Evolutionary conservation across 2,888 invertebrate species (phyloP).

Genomic region (Pseudanteris insignis): DNA sequence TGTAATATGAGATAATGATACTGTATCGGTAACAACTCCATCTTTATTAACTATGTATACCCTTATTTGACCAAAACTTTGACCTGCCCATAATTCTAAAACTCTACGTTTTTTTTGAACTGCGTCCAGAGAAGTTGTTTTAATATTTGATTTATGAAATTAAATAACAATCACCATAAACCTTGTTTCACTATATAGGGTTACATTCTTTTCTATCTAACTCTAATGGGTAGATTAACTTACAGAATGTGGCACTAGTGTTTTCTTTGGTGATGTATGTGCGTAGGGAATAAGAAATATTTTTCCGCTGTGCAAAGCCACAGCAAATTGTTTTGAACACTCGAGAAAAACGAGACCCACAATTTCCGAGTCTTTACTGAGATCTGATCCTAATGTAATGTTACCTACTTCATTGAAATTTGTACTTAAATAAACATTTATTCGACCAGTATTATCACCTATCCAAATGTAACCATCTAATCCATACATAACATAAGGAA

Average conservation of each 20-base stretch:
- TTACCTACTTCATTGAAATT: slow-evolving; percentile 64
- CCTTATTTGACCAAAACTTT: slow-evolving; percentile 80
- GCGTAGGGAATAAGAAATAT: slow-evolving; percentile 61
- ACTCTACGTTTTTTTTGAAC: slow-evolving; percentile 57
- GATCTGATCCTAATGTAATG: slow-evolving; percentile 72
- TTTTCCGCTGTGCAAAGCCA: slow-evolving; percentile 81
- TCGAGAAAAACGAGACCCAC: slow-evolving; percentile 76
- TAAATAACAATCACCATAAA: too few relatives aligned
- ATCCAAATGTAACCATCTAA: slow-evolving; percentile 86
- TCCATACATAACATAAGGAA: slow-evolving; percentile 78
- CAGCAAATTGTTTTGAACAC: slow-evolving; percentile 78
- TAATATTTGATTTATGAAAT: too few relatives aligned
- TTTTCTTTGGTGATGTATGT: slow-evolving; percentile 61
- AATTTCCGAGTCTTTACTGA: slow-evolving; percentile 73
- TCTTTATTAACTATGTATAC: slow-evolving; percentile 77
- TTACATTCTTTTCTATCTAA: too few relatives aligned
- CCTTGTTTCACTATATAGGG: too few relatives aligned
- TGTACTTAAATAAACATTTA: slow-evolving; percentile 80
- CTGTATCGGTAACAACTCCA: slow-evolving; percentile 64
- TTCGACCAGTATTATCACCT: slow-evolving; percentile 86
- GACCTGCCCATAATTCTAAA: slow-evolving; percentile 90
- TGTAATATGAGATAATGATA: slow-evolving; percentile 75
- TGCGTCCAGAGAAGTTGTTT: slow-evolving; percentile 61
- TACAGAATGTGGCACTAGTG: slow-evolving; percentile 49
- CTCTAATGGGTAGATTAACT: too few relatives aligned